Base-by-base conservation (phyloP, 2,113 vertebrate species). In the Himantopus leucocephalus region DNA sequence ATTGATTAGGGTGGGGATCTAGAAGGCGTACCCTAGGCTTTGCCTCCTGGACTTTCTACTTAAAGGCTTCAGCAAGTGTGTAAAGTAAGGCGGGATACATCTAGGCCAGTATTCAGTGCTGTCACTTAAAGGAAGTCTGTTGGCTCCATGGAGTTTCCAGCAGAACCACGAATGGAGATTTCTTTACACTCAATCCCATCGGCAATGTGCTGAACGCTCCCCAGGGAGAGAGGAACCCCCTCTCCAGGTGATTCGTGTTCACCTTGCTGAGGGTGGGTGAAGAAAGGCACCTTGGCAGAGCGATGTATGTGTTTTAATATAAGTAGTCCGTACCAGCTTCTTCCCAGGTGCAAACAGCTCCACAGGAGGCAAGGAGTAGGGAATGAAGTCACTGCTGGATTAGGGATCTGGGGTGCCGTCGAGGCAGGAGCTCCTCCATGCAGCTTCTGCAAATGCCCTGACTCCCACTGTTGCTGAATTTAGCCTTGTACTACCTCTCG, bases 1-100 rank as follows among this genome's bases (percentile, higher is more conserved):
- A 58, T 60, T 94, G 90, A 87, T 94, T 81, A 66, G 64, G 53
- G 73, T 59, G n/a, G 85, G 77, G 77, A 86, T 84, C 86, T 89
- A 74, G 50, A 77, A 92, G 83, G 76, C 76, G 91, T 92, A 91
- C 37, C 23, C 41, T 26, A 47, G 72, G 75, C 92, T 96, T 91
- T 96, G 30, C 41, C 47, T 94, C 75, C 85, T 24, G 21, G 79
- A 66, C 88, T 77, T 88, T 35, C 45, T 63, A 24, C 81, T 93
- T 62, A 77, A 91, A 94, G 83, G 59, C 79, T 84, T 74, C 73
- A 59, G 47, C 45, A 71, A 90, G 34, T 30, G 37, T 22, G 30
- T 45, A 22, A 73, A 64, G 43, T 27, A 34, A 43, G n/a, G 55
- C 52, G 67, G 63, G 68, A 84, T 86, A 62, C 91, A 90, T 85